Evolutionary conservation across 1,140 invertebrate genomes (phyloP).

Genomic region (Platyscapa corneri): DNA sequence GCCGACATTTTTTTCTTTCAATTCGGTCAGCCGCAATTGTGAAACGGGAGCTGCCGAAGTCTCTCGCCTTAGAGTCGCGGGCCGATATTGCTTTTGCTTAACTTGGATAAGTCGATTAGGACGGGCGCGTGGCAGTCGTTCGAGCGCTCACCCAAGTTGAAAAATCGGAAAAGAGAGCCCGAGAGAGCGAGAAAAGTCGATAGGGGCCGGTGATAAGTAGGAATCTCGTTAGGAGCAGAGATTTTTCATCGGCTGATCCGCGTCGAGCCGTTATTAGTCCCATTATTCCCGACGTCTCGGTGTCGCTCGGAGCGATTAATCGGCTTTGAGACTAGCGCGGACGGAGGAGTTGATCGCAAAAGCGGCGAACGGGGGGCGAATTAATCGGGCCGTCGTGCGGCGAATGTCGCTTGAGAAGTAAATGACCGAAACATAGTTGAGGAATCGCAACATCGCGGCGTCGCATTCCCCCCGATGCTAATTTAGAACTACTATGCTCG

Average conservation of each 20-base stretch:
- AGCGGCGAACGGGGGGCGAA: neutral
- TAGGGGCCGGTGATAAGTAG: no score
- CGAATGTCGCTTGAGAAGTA: neutral
- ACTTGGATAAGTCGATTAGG: no score
- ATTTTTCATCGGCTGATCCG: no score
- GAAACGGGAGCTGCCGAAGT: no score
- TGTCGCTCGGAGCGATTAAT: neutral
- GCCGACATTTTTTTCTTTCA: slow-evolving; percentile 27
- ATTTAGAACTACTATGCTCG: slow-evolving; percentile 28
- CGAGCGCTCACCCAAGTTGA: no score
- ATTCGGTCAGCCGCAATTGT: neutral
- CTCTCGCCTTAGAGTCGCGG: no score
- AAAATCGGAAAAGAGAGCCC: no score
- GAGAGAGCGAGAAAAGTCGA: no score
- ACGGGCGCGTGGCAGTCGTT: no score
- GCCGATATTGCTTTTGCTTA: no score
- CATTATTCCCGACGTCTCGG: neutral
- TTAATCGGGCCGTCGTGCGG: neutral
- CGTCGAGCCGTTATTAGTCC: slow-evolving; percentile 19
- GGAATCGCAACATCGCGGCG: slow-evolving; percentile 24
- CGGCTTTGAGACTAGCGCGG: neutral
- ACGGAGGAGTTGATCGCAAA: neutral
- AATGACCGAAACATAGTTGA: slow-evolving; percentile 21
- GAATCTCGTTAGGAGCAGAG: no score
- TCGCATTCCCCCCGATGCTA: slow-evolving; percentile 5